Percentiles rank a stretch among this genome's conserved stretches.
Evolutionary conservation across 2,113 vertebrate genomes (phyloP).

Genomic region (Thermophis baileyi): DNA sequence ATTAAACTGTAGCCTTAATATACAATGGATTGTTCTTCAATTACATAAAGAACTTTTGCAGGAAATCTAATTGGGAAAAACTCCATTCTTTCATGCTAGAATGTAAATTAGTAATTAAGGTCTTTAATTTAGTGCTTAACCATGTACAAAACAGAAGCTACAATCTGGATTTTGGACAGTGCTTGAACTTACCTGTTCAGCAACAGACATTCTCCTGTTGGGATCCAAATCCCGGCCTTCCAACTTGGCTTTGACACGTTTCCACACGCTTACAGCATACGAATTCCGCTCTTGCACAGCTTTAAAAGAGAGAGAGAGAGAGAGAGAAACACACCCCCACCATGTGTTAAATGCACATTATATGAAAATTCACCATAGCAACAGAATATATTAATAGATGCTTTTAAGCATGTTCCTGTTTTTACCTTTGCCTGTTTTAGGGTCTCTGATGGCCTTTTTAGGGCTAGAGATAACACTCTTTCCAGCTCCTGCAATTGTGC

Average conservation of each 20-base stretch:
- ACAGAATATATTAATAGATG: not conserved
- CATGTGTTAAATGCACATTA: not conserved
- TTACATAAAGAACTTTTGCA: not conserved
- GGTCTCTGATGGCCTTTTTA: slow-evolving; percentile 93
- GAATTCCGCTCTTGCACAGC: slow-evolving; percentile 98
- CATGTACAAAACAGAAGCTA: not conserved
- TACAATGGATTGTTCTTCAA: not conserved
- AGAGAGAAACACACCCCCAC: not conserved
- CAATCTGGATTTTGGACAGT: not conserved
- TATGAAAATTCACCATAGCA: not conserved
- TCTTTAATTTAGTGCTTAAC: not conserved
- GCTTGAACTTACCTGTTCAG: slow-evolving; percentile 83
- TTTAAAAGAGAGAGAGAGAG: slow-evolving; percentile 52
- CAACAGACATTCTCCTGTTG: slow-evolving; percentile 95
- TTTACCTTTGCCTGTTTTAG: slow-evolving; percentile 97
- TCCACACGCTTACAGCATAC: slow-evolving; percentile 98
- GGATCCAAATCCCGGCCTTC: slow-evolving; percentile 96
- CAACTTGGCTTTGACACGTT: slow-evolving; percentile 97
- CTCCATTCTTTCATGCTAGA: not conserved
- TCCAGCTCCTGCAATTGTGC: slow-evolving; percentile 78
- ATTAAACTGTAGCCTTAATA: not conserved
- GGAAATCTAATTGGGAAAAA: not conserved
- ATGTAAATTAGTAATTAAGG: not conserved
- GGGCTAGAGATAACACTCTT: slow-evolving; percentile 92
- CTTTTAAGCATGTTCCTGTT: not conserved